A percentile compares a stretch with the other conserved stretches of the same genome.
Evolutionary conservation across 1,140 invertebrate species (phyloP).

Genomic region (Eumaeus atala): DNA sequence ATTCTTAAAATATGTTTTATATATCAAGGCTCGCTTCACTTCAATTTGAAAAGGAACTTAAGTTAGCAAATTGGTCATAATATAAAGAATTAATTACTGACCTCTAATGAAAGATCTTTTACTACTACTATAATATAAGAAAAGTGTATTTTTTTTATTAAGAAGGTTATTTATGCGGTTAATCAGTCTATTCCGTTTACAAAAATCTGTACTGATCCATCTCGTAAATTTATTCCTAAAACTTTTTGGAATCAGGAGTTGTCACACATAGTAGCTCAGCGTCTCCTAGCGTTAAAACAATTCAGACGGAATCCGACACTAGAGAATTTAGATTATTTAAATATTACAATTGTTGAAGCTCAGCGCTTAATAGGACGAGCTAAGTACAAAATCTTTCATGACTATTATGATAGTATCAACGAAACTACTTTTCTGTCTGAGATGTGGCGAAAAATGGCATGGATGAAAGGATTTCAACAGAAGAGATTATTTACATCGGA

Average conservation of each 20-base stretch:
- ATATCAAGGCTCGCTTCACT: constrained; percentile 32
- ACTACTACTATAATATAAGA: background rate
- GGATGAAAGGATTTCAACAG: too few relatives aligned
- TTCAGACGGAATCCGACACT: constrained; percentile 11
- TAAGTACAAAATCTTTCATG: too few relatives aligned
- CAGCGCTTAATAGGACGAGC: too few relatives aligned
- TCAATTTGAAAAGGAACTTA: constrained; percentile 7
- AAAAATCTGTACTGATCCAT: constrained; percentile 1
- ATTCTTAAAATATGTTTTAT: constrained; percentile 14
- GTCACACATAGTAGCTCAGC: background rate
- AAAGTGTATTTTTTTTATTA: constrained; percentile 14
- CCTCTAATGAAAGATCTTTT: too few relatives aligned
- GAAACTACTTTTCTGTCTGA: background rate
- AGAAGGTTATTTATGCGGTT: constrained; percentile 12
- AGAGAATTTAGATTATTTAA: background rate
- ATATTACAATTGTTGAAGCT: background rate
- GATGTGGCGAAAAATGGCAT: constrained; percentile 3
- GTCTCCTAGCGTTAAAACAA: constrained; percentile 10
- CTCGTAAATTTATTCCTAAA: constrained; percentile 13
- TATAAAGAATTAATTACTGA: constrained; percentile 6
- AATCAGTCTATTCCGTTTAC: constrained; percentile 14
- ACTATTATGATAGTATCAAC: background rate
- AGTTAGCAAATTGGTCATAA: constrained; percentile 15
- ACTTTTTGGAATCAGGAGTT: background rate
- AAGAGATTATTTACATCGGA: background rate